These are phyloP conservation scores for Parapsyche elsis DNA, from an alignment of 1,140 invertebrate species.

Conservation along the genomic window DNA sequence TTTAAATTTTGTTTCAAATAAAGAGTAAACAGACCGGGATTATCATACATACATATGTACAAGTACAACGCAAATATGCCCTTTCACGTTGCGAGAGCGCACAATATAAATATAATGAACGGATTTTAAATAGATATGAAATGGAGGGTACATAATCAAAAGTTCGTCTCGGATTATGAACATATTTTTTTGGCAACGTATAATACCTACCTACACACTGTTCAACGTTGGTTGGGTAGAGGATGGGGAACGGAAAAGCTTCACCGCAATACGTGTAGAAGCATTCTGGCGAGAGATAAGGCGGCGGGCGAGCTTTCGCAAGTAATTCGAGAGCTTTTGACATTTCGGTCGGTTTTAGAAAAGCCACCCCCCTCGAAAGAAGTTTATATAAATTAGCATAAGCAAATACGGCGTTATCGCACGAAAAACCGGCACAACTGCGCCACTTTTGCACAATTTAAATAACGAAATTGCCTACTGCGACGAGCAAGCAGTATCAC, in stretches of 20 bases:
- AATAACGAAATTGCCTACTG: too few species aligned
- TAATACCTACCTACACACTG: background rate
- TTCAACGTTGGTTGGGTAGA: too few species aligned
- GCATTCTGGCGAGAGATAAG: slow-evolving; percentile 31
- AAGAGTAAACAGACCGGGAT: too few species aligned
- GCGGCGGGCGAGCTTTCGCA: slow-evolving; percentile 2
- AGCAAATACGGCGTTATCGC: too few species aligned
- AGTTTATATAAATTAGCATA: slow-evolving; percentile 31
- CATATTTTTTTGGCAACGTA: background rate
- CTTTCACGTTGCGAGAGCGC: too few species aligned
- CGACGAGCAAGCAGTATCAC: too few species aligned
- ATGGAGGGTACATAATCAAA: background rate
- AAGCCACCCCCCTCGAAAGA: background rate
- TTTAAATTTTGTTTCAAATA: too few species aligned
- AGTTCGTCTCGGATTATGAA: slow-evolving; percentile 1
- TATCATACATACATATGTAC: too few species aligned
- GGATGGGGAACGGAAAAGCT: slow-evolving; percentile 15
- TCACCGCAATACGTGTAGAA: slow-evolving; percentile 29
- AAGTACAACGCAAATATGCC: too few species aligned
- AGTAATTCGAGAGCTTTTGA: slow-evolving; percentile 28
- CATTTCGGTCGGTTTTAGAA: slow-evolving; percentile 16
- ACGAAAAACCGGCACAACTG: too few species aligned
- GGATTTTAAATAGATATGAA: background rate
- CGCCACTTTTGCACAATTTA: too few species aligned
- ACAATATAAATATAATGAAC: background rate